These are phyloP conservation scores for Chrysolina haemoptera DNA, from an alignment of 2,888 invertebrate genomes.

Conservation along the genomic window DNA sequence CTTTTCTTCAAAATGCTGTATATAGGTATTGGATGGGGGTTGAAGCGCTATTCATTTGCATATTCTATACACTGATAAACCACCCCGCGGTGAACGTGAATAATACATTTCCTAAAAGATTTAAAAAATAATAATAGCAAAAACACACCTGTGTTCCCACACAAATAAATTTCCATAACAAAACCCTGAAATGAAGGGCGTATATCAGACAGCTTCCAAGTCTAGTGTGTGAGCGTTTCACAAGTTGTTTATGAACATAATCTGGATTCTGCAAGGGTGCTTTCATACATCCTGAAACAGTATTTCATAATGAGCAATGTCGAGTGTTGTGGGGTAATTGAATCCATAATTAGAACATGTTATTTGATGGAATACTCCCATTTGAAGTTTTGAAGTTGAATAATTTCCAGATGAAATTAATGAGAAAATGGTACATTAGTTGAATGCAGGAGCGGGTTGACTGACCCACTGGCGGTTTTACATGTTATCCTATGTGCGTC, in stretches of 20 bases:
- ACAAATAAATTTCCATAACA: constrained; percentile 28
- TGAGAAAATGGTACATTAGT: no score
- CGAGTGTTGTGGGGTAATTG: neutral
- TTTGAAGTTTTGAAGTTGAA: no score
- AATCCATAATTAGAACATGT: constrained; percentile 1
- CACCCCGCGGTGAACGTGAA: constrained; percentile 24
- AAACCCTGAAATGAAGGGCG: constrained; percentile 21
- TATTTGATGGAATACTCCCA: no score
- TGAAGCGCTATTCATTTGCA: constrained; percentile 2
- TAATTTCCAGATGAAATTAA: no score
- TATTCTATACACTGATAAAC: constrained; percentile 9
- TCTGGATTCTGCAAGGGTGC: neutral
- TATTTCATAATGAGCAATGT: no score
- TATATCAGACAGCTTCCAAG: constrained; percentile 14
- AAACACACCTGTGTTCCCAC: constrained; percentile 29
- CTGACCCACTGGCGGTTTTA: no score
- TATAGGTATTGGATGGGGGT: neutral
- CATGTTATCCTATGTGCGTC: no score
- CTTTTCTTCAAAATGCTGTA: neutral
- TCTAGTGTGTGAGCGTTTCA: neutral
- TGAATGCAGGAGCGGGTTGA: no score
- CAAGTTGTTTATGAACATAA: neutral
- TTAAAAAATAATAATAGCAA: constrained; percentile 20
- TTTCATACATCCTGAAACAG: neutral
- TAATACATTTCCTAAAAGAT: constrained; percentile 19